phyloP scores from a whole-genome alignment of 2,797 vertebrate species.

The Sphenodon punctatus region DNA sequence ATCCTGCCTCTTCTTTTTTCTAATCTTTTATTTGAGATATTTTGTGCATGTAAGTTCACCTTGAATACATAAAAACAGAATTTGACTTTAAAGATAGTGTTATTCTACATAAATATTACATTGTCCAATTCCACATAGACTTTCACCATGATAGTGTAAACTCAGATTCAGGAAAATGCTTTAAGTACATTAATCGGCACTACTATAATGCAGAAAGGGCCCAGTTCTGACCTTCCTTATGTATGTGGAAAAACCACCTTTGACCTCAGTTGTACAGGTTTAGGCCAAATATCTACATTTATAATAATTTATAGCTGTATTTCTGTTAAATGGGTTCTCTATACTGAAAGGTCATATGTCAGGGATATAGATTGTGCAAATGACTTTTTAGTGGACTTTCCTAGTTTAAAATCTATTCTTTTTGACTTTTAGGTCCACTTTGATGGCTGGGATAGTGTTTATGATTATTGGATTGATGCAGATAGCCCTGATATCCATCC shows the following conservation, averaged over 20 bases:
- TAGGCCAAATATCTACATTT: neutral
- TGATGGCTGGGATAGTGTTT: slow-evolving; percentile 86
- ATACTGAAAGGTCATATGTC: neutral
- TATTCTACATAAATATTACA: no score
- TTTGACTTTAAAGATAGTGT: no score
- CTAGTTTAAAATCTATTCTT: neutral
- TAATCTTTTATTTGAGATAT: no score
- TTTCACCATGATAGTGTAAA: no score
- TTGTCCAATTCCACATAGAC: no score
- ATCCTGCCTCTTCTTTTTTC: no score
- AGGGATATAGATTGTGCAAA: no score
- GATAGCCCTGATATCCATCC: slow-evolving; percentile 86
- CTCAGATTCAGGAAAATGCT: no score
- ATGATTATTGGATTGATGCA: slow-evolving; percentile 86
- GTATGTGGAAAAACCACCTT: neutral
- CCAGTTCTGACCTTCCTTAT: neutral
- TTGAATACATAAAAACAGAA: no score
- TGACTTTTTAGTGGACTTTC: no score
- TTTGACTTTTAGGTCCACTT: slow-evolving; percentile 80
- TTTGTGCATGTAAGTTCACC: no score
- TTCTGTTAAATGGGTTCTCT: neutral
- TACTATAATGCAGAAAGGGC: neutral
- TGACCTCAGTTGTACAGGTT: neutral
- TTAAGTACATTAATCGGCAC: neutral
- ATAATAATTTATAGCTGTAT: neutral